A percentile compares a stretch with the other conserved stretches of the same genome.
Evolutionary conservation across 2,888 invertebrate genomes (phyloP).

Genomic region (Fissipunctia ypsillon): DNA sequence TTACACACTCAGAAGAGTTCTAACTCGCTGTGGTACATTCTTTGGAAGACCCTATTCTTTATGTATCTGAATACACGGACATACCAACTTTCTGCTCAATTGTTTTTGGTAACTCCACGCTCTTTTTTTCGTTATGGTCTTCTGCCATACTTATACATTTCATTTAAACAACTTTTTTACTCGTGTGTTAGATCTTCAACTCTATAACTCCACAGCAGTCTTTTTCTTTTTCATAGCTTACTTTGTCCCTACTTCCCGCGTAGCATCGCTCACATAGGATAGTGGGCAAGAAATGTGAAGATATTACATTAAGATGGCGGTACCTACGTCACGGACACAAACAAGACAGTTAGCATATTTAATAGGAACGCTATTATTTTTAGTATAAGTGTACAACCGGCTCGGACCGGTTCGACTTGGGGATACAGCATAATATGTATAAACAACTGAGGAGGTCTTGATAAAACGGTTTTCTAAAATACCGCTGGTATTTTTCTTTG

Average conservation of each 20-base stretch:
- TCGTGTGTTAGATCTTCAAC: neutral
- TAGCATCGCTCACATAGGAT: constrained; percentile 2
- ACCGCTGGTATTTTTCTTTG: constrained; percentile 24
- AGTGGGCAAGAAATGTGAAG: constrained; percentile 21
- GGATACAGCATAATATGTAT: constrained; percentile 25
- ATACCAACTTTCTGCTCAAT: no score
- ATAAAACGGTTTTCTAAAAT: constrained; percentile 37
- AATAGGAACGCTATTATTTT: constrained; percentile 72
- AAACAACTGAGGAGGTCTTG: constrained; percentile 22
- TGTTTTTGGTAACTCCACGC: no score
- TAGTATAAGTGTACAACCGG: constrained; percentile 54
- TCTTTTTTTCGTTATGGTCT: neutral
- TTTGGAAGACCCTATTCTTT: neutral
- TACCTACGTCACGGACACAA: constrained; percentile 66
- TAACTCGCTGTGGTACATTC: neutral
- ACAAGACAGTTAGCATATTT: constrained; percentile 77
- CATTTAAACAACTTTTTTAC: no score
- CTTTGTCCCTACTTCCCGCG: neutral
- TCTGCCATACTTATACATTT: neutral
- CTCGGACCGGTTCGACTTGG: constrained; percentile 16
- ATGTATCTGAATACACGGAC: neutral
- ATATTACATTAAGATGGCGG: constrained; percentile 45
- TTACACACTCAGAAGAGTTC: no score
- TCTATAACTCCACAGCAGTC: neutral
- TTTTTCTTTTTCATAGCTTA: no score